Evolutionary conservation across 1,140 invertebrate species (phyloP), one percentile per base, ranked within the genome.

Genomic region (Micrasema minimum): DNA sequence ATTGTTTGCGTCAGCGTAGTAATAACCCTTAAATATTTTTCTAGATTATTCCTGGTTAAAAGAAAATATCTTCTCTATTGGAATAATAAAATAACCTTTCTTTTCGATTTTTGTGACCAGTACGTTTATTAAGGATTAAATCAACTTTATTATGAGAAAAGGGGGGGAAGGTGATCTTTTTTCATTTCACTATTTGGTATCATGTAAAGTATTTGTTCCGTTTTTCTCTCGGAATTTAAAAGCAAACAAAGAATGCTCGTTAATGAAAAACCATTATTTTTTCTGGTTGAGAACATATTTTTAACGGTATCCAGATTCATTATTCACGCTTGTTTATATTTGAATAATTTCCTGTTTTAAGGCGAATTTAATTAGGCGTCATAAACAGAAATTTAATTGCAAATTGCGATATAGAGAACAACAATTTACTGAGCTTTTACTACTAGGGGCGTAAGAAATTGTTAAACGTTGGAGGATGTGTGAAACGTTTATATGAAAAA

Each of bases 181-280:
- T 51, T 51, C 48, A 51, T 51, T 51, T 51, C 7, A 31, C 48
- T 10, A 22, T 18, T 51, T 2, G 48, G 48, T 51, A 22, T 6
- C 48, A 51, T 22, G 5, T 16, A 22, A 51, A 51, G 22, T 23
- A 51, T 51, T 51, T 51, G 48, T 11, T 23, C 20, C 22, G 16
- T 51, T 22, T 51, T n/a, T 31, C 26, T 6, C 22, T 51, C 20
- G 20, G 16, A 51, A 51, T 22, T 51, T 51, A 22, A n/a, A 23
- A 18, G 48, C 48, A 51, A 51, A 51, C 48, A 22, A 51, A n/a
- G n/a, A 18, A 23, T 20, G 48, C 48, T 51, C 48, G 48, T 51
- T 51, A 51, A 51, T 22, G 48, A 51, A 22, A 23, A 23, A 51
- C 48, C 48, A 51, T 51, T 51, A 51, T 22, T 18, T 23, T 48